A percentile compares a stretch with the other conserved stretches of the same genome.
Conservation (phyloP, 2,888 invertebrate genomes). For the Leptinotarsa haldemani region DNA sequence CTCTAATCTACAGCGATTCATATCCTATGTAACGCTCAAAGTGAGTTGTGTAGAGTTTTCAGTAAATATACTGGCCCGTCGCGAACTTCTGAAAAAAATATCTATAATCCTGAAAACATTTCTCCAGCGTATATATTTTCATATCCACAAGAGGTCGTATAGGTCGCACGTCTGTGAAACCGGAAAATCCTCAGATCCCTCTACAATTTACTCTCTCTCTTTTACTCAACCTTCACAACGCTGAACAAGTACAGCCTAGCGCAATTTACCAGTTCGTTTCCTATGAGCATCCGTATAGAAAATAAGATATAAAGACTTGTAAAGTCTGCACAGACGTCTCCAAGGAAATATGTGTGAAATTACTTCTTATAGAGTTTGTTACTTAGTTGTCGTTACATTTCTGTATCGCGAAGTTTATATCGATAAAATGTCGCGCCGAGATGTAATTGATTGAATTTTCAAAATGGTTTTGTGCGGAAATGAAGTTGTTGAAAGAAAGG, state of each 20-base stretch:
- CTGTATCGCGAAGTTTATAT: neutral
- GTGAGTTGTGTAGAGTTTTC: no score
- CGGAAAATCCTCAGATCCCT: no score
- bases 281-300: constrained; percentile 5
- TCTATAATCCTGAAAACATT: neutral
- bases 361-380: constrained; percentile 22
- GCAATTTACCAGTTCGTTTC: neutral
- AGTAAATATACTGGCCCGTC: neutral
- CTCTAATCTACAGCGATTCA: no score
- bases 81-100: neutral
- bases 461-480: neutral
- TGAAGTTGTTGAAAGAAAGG: neutral
- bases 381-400: constrained; percentile 3
- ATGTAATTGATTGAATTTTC: neutral
- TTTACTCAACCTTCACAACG: neutral
- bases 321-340: constrained; percentile 23
- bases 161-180: no score
- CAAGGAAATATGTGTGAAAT: constrained; percentile 29
- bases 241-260: neutral
- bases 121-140: neutral
- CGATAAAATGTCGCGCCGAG: neutral
- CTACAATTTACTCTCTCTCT: no score
- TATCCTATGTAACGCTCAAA: no score
- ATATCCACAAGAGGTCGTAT: neutral
- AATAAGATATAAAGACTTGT: constrained; percentile 15